Evolutionary conservation across 1,140 invertebrate species (phyloP), one percentile per base, ranked within the genome.

Genomic region (Tribolium madens): DNA sequence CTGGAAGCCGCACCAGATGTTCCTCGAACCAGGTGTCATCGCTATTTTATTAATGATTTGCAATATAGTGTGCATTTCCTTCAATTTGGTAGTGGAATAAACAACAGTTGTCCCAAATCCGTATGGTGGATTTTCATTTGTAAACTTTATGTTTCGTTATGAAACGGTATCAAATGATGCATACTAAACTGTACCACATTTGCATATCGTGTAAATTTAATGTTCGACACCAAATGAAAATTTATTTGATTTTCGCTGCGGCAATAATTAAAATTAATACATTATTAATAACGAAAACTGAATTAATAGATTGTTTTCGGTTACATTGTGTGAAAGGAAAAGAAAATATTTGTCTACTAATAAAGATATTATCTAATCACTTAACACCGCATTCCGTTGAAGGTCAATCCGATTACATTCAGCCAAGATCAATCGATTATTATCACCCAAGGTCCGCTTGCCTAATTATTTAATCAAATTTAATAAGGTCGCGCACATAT

Each of bases 341-440:
- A 57, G 10, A 21, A 18, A 57, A 15, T 57, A 57, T 57, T 57
- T 57, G 14, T 18, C 52, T 9, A 10, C 17, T 57, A 57, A 57
- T 57, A 57, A 57, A 31, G 57, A 6, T 33, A 33, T 64, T 64
- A 64, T 64, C 57, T 64, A 64, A 64, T 64, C 57, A 64, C 12
- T 64, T 64, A 33, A 33, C 57, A 64, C 57, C 52, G 14, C 57
- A 33, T 64, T 64, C 57, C 57, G 7, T 3, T 14, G 57, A 64
- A 64, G 57, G 57, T 33, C 57, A 64, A 33, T 33, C 26, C 57
- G 52, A 57, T 57, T 57, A 57, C 52, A 42, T 42, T 7, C 36
- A 57, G 52, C 17, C 14, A 64, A 64, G 57, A 64, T 64, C 57
- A 64, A 64, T 64, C 57, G 57, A 64, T 64, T 64, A 57, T 57